Evolutionary conservation across 2,888 invertebrate genomes (phyloP).

Genomic region (Pammene aurita): DNA sequence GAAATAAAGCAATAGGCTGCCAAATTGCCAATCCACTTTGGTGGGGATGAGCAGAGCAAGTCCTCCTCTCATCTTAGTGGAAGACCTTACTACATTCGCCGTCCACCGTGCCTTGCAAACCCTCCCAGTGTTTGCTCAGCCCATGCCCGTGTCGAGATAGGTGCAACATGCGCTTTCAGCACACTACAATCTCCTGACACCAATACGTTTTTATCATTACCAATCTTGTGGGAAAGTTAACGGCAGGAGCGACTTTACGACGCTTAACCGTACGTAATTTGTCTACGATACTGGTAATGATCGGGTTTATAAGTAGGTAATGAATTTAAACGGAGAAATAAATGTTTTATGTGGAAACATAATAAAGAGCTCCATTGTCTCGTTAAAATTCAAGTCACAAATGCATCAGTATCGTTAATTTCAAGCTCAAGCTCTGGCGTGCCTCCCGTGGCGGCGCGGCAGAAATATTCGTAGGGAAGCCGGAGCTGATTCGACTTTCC

Average conservation of each 20-base stretch:
- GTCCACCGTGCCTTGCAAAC: constrained; percentile 48
- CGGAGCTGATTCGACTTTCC: too few relatives aligned
- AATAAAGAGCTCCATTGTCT: too few relatives aligned
- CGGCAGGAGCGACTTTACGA: constrained; percentile 42
- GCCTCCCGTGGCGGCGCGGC: too few relatives aligned
- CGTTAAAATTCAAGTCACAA: too few relatives aligned
- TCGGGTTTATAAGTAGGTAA: constrained; percentile 5
- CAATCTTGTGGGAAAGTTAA: constrained; percentile 79
- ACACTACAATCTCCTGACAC: constrained; percentile 77
- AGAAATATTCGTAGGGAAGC: too few relatives aligned
- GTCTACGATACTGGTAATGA: constrained; percentile 25
- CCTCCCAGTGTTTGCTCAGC: constrained; percentile 72
- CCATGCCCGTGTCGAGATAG: constrained; percentile 79
- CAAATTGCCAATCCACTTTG: too few relatives aligned
- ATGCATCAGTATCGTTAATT: too few relatives aligned
- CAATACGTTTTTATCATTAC: constrained; percentile 80
- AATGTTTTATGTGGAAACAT: background rate
- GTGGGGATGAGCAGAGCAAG: too few relatives aligned
- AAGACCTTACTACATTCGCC: background rate
- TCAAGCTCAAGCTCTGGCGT: too few relatives aligned
- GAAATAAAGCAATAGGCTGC: too few relatives aligned
- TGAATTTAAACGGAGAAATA: constrained; percentile 28
- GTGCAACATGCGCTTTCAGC: constrained; percentile 81
- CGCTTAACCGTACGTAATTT: constrained; percentile 39
- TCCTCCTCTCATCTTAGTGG: too few relatives aligned